Base-by-base conservation (phyloP, 2,888 invertebrate species). In the Drosophila multiciliata region DNA sequence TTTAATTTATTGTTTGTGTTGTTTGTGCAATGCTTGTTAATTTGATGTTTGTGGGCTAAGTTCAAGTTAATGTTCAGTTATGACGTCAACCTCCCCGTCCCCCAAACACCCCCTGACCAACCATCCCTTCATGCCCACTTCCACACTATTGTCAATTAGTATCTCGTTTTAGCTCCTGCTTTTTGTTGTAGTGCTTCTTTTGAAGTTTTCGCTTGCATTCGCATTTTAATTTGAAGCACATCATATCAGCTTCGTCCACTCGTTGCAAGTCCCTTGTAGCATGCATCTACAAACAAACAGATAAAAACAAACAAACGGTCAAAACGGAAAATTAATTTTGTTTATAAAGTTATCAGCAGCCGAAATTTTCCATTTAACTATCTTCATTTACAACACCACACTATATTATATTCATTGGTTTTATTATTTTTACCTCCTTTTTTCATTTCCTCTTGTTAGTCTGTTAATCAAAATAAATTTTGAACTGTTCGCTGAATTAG, bases 211-310 rank as follows among this genome's bases (percentile, higher is more conserved):
- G 87, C 83, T 84, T 85, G 87, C 89, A 84, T 85, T 89, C 89
- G 88, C 88, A 87, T 90, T 88, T 89, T 88, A 89, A 87, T 89
- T 87, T 89, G 88, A 88, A 87, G 87, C 86, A 83, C 87, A 85
- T 77, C 87, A 85, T 85, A 83, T 85, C 85, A 76, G 15, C 15
- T 15, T 5, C 32, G 9, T 20, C 53, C n/a, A 20, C 45, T 45
- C 45, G 12, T 1, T 45, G 20, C 20, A 20, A 45, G 12, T 12
- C 20, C 45, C 45, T 45, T 32, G 59, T 35, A 36, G 40, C 38
- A 80, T 76, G 73, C 71, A 70, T 78, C 83, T 87, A 88, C 88
- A 88, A 83, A 72, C 87, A 75, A 75, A 64, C 77, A 57, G 59
- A 72, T 61, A 57, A 40, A 72, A 79, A 67, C 75, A 52, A 70